Percentiles rank a stretch among this genome's conserved stretches.
These are phyloP conservation scores for Nothocercus julius DNA, from an alignment of 2,113 vertebrate genomes.

Conservation along the genomic window DNA sequence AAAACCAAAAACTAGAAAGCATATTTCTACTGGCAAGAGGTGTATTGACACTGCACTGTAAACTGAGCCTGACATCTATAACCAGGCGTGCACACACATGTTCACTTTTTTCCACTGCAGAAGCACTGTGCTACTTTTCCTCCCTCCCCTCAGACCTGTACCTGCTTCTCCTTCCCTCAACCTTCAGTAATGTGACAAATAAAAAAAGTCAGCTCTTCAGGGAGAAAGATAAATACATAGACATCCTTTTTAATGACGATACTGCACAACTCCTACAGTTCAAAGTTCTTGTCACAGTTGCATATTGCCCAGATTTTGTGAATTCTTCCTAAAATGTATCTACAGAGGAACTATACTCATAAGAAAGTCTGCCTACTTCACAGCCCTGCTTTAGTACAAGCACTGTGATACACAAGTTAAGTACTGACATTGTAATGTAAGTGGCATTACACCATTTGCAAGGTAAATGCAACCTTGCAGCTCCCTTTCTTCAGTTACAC, in stretches of 20 bases:
- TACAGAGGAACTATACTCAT: not conserved
- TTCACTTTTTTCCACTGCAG: not conserved
- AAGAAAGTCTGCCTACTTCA: not conserved
- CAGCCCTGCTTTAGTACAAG: not conserved
- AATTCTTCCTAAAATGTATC: not conserved
- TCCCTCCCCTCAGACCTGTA: not conserved
- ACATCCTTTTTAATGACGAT: not conserved
- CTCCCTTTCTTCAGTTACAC: constrained; percentile 30
- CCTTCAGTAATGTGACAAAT: constrained; percentile 56
- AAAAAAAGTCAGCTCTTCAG: constrained; percentile 56
- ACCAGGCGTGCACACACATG: constrained; percentile 51
- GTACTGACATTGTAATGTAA: constrained; percentile 35
- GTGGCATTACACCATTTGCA: constrained; percentile 43
- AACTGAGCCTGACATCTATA: constrained; percentile 60
- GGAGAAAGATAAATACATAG: not conserved
- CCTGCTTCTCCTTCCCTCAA: constrained; percentile 23
- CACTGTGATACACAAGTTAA: constrained; percentile 49
- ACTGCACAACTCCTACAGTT: not conserved
- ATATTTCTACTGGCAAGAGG: constrained; percentile 42
- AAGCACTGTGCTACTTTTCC: constrained; percentile 11
- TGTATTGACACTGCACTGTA: constrained; percentile 12
- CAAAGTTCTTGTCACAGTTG: constrained; percentile 62
- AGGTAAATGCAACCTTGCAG: constrained; percentile 48
- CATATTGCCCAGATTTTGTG: not conserved
- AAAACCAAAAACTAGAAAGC: constrained; percentile 13